Conservation (phyloP, 2,888 invertebrate species). For the Drosophila birchii region DNA sequence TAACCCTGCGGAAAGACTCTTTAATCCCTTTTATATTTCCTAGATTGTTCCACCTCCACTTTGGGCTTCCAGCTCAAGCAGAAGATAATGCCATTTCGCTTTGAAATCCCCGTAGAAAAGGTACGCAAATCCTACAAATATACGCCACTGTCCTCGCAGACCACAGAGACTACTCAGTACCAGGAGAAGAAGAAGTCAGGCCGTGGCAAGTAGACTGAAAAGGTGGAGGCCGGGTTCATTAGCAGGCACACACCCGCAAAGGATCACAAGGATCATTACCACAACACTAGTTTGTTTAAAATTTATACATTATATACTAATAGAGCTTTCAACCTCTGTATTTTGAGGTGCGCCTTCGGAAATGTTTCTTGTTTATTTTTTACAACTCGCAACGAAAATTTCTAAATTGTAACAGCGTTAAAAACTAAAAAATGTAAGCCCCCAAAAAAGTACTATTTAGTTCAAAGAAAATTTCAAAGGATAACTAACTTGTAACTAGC, state of each 20-base stretch:
- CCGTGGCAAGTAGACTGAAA: not conserved
- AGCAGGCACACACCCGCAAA: not conserved
- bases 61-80: slow-evolving; percentile 59
- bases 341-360: not conserved
- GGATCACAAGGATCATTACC: not conserved
- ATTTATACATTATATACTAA: not conserved
- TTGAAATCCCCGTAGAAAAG: slow-evolving; percentile 6
- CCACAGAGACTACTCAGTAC: no score
- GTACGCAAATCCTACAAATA: not conserved
- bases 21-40: not conserved
- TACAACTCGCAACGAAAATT: not conserved
- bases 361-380: not conserved
- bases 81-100: slow-evolving; percentile 60
- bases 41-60: slow-evolving; percentile 71
- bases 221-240: not conserved
- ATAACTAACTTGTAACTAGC: slow-evolving; percentile 2
- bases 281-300: not conserved
- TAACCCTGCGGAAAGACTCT: not conserved
- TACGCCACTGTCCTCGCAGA: not conserved
- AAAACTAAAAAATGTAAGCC: not conserved
- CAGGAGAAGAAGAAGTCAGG: not conserved
- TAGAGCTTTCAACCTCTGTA: not conserved
- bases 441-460: not conserved
- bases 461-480: no score
- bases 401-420: not conserved